Conservation (phyloP, 2,797 vertebrate species). For the Protonibea diacanthus region DNA sequence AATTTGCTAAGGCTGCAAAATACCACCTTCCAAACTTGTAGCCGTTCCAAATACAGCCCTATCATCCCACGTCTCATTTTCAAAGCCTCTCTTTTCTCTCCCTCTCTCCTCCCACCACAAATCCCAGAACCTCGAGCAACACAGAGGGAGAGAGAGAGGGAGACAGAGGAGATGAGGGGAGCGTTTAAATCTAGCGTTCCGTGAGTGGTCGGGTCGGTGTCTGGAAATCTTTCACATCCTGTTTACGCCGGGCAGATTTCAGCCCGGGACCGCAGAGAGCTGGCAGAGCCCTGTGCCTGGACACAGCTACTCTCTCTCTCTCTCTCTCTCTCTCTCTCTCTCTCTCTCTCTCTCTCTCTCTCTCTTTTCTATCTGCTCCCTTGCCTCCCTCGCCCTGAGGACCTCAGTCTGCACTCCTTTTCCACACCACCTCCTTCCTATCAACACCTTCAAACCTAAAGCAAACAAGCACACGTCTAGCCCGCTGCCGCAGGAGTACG, state of each 20-base stretch:
- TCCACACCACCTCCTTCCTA: slow-evolving; percentile 60
- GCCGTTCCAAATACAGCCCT: slow-evolving; percentile 78
- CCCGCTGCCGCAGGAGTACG: slow-evolving; percentile 20
- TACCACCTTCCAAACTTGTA: slow-evolving; percentile 79
- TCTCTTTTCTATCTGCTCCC: slow-evolving; percentile 63
- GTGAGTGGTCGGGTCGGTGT: slow-evolving; percentile 86
- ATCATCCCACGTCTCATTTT: slow-evolving; percentile 83
- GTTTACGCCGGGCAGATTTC: slow-evolving; percentile 87
- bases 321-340: too few species aligned
- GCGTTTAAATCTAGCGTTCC: slow-evolving; percentile 87
- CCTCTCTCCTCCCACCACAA: slow-evolving; percentile 83
- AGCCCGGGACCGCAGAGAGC: slow-evolving; percentile 82
- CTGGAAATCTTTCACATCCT: slow-evolving; percentile 90
- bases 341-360: slow-evolving; percentile 29
- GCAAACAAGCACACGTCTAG: slow-evolving; percentile 62
- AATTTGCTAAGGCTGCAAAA: slow-evolving; percentile 83
- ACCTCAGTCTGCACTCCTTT: slow-evolving; percentile 65
- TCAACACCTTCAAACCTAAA: slow-evolving; percentile 72
- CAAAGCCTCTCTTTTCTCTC: slow-evolving; percentile 81
- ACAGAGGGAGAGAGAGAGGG: slow-evolving; percentile 42
- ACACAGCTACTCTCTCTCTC: slow-evolving; percentile 72
- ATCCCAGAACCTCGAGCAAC: slow-evolving; percentile 80
- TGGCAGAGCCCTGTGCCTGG: slow-evolving; percentile 79
- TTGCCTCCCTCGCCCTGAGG: slow-evolving; percentile 47
- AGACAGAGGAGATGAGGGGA: slow-evolving; percentile 74